Conservation (phyloP, 2,797 vertebrate species). For the Eulemur albifrons region DNA sequence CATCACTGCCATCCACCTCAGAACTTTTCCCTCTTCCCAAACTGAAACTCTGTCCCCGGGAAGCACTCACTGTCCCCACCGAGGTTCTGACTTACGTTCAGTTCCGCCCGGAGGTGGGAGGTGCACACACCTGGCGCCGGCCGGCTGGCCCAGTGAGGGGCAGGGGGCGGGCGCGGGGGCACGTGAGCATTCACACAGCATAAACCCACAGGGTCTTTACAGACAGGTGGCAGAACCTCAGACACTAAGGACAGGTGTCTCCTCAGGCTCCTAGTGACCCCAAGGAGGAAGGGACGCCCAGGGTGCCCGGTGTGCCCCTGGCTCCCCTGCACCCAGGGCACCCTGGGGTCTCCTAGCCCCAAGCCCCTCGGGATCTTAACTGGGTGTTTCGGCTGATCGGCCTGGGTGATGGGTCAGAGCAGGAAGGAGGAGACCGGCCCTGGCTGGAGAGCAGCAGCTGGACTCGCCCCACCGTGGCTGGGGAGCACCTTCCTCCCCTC, state of each 20-base stretch:
- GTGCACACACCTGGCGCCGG: fast-evolving
- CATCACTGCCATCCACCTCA: not conserved
- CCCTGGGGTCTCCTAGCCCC: not conserved
- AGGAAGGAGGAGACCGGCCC: too few relatives aligned
- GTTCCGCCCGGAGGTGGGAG: not conserved
- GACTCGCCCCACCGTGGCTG: not conserved
- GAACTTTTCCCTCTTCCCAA: not conserved
- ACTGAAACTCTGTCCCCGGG: not conserved
- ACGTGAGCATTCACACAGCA: not conserved
- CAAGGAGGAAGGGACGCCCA: not conserved
- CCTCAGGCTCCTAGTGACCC: not conserved
- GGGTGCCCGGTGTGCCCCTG: not conserved
- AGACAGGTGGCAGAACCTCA: too few relatives aligned
- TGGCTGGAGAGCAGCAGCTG: too few relatives aligned
- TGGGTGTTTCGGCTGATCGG: not conserved
- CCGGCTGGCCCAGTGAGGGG: too few relatives aligned
- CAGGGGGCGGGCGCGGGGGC: too few relatives aligned
- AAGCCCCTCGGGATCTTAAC: fast-evolving
- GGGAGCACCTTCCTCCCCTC: not conserved
- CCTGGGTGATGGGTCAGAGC: fast-evolving
- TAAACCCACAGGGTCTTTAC: not conserved
- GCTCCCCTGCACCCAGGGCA: not conserved
- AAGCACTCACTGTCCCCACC: fast-evolving
- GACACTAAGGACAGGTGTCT: not conserved
- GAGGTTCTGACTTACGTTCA: not conserved